Evolutionary conservation across 1,140 invertebrate genomes (phyloP).

Genomic region (Drosophila rufa): DNA sequence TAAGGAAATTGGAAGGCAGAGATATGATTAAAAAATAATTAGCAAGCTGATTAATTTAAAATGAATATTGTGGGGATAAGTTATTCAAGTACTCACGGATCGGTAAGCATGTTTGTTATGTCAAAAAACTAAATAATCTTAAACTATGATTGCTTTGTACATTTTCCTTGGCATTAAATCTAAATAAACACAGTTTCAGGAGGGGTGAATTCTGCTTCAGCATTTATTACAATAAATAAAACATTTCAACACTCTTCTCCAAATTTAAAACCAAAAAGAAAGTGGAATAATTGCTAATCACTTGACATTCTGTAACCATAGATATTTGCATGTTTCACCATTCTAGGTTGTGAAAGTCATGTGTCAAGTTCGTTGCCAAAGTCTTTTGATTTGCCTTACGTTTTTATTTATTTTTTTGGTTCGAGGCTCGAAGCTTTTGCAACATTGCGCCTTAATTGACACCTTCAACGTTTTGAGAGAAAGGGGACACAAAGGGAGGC

Average conservation of each 20-base stretch:
- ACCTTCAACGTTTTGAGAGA: conserved; percentile 41
- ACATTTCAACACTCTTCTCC: no score
- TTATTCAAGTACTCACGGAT: no score
- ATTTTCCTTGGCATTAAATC: no score
- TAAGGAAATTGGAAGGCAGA: no score
- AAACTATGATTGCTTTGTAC: no score
- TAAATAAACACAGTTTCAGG: no score
- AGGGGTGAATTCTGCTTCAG: no score
- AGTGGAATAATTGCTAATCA: conserved; percentile 10
- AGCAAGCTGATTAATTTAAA: neutral
- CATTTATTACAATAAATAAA: no score
- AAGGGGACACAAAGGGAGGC: conserved; percentile 52
- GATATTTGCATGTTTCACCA: conserved; percentile 41
- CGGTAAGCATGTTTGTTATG: no score
- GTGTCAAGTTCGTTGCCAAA: conserved; percentile 71
- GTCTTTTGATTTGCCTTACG: conserved; percentile 64
- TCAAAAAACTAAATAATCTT: no score
- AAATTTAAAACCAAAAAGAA: conserved; percentile 17
- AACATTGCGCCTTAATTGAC: conserved; percentile 75
- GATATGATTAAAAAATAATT: no score
- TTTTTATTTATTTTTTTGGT: neutral
- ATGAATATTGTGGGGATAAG: no score
- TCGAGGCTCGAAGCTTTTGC: conserved; percentile 33
- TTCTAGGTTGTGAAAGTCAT: conserved; percentile 70
- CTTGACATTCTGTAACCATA: conserved; percentile 26